Evolutionary conservation across 2,797 vertebrate species (phyloP).

Genomic region (Hemitrygon akajei): DNA sequence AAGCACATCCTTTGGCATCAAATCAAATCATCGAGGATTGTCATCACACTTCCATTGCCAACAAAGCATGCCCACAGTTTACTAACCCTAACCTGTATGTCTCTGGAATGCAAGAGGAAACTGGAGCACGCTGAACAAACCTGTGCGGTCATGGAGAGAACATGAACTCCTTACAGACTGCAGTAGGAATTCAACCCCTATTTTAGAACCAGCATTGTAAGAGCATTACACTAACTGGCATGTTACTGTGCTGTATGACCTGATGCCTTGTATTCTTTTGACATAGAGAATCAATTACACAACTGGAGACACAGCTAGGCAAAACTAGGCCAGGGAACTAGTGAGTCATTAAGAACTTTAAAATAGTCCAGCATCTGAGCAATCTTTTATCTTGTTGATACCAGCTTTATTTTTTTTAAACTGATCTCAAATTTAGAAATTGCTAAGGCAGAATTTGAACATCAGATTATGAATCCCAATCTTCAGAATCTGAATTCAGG

Average conservation of each 20-base stretch:
- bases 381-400: not conserved
- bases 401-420: not conserved
- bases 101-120: too few species aligned
- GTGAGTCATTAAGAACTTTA: not conserved
- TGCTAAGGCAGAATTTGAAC: not conserved
- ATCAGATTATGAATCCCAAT: not conserved
- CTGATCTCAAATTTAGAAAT: not conserved
- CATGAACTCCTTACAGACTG: too few species aligned
- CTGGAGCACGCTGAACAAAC: too few species aligned
- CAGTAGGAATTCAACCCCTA: too few species aligned
- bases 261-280: not conserved
- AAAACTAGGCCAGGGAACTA: not conserved
- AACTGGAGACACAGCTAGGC: not conserved
- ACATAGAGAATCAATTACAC: not conserved
- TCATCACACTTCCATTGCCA: too few species aligned
- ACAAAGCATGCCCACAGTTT: too few species aligned
- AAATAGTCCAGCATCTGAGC: not conserved
- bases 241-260: not conserved
- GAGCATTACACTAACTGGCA: too few species aligned
- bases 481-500: not conserved
- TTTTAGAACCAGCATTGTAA: too few species aligned
- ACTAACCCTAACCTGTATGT: too few species aligned
- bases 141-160: too few species aligned
- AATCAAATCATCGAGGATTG: too few species aligned
- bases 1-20: too few species aligned